Base-by-base conservation (phyloP, 2,888 invertebrate species). In the Dione juno region DNA sequence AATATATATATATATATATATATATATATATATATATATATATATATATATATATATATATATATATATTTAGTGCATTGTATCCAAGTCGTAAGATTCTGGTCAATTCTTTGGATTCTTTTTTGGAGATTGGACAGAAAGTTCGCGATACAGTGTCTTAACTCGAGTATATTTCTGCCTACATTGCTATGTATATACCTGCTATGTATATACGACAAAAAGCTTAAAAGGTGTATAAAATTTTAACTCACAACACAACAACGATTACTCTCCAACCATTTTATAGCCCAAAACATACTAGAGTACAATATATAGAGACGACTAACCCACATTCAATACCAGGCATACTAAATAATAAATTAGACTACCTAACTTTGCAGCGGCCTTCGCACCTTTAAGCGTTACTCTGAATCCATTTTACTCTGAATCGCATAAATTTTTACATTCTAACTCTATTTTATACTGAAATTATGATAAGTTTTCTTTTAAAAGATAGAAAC, bases 291-390 rank as follows among this genome's bases (percentile, higher is more conserved):
- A 16, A 9, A n/a, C 28, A 45, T n/a, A n/a, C 43, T 45, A 16
- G 9, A 61, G 28, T 21, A 5, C 63, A n/a, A 28, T 52, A 37
- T 52, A 40, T 7, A 50, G 50, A 9, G n/a, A 10, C 61, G 13
- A 50, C 50, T 45, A 71, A 66, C 69, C 69, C 63, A 67, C 65
- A 70, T 68, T 72, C 73, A 63, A 73, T 70, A 66, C 82, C 64
- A 53, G 83, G 88, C 85, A 87, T 89, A 88, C 83, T 93, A 86
- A 93, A 93, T 93, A 92, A 92, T 93, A 93, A 88, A 93, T 91
- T 89, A 90, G 89, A 88, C 84, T 88, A 87, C 85, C 88, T 84
- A 89, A 91, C 90, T 92, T 91, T 85, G 82, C 87, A 89, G 89
- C 81, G 84, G 85, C 85, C 84, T 81, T 81, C 80, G 79, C 82